Base-by-base conservation (phyloP, 2,797 vertebrate species). In the Pangasius djambal region DNA sequence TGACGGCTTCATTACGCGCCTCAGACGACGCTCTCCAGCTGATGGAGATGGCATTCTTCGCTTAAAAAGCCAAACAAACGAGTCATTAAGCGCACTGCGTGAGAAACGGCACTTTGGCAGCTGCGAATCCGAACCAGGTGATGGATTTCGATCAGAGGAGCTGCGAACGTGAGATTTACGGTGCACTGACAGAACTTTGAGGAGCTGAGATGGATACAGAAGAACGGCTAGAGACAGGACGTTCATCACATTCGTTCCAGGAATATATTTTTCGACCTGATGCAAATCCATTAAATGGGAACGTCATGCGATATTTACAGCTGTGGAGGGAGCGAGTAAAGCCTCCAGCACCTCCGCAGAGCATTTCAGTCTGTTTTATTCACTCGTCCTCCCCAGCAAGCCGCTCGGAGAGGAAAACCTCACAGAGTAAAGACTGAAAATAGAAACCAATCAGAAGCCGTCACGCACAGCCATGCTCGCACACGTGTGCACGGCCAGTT, bases 241-340 rank as follows among this genome's bases (percentile, higher is more conserved):
- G 85, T 89, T 85, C 75, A 89, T 83, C 87, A 86, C 44, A 7
- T 8, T 50, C 61, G 86, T 78, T 75, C 55, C 84, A 79, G 63
- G 77, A 34, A 48, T 55, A 8, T 82, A 75, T 4, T 90, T 89
- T 88, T 61, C 37, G 48, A 87, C 74, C 87, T 40, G 87, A 89
- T 81, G 89, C 89, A 88, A 89, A 91, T 87, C 84, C 79, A 85
- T 55, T 88, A 91, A 92, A 93, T 90, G 90, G 91, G 88, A 89
- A 89, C 13, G 86, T 90, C 91, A 92, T 85, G 82, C 44, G 88
- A 89, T 89, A 92, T 92, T 92, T 92, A 93, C 87, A 91, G 88
- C 87, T 48, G 74, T 12, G 70, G 52, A 13, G 31, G 57, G 52
- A 20, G 50, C 1, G 50, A 57, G 34, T 2, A 15, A 40, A 83